Evolutionary conservation across 2,888 invertebrate species (phyloP), one percentile per base, ranked within the genome.

Genomic region (Metallyticus violacea): DNA sequence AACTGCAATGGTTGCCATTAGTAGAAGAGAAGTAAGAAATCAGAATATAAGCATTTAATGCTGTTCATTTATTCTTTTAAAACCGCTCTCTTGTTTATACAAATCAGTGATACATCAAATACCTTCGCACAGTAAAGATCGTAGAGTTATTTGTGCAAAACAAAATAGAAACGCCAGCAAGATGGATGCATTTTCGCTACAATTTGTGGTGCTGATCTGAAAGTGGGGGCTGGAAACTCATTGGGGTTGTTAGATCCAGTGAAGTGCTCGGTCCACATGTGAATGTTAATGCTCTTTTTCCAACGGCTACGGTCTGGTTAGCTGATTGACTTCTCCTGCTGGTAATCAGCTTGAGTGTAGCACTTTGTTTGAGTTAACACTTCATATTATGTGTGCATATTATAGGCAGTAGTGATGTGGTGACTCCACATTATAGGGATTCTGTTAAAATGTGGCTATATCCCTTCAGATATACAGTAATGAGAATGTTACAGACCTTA

Each of bases 321-420:
- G 40, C 40, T 62, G 40, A 83, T 83, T 83, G 83, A 83, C 83
- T 83, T 83, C 83, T 83, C 83, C 83, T 15, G 40, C 40, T 83
- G 79, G 82, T 83, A 86, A 86, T 86, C 86, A 86, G 82, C 82
- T 26, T 26, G 85, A 81, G 81, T 76, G 81, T 30, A 62, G 30
- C 81, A 82, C 86, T 86, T 86, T 86, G 86, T 86, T 86, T 86
- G 86, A 79, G 82, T 86, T 86, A 86, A 86, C 86, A 86, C 86
- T 86, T 30, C 86, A 86, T 62, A 62, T 62, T 62, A 62, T 62
- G 40, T 62, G 40, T 62, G 40, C 40, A 62, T 62, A 62, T 62
- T 62, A 62, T 62, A 62, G n/a, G n/a, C n/a, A n/a, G 40, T 62
- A 62, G 40, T 62, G 40, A 62, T 62, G 40, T 4, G 40, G 40